phyloP scores from a whole-genome alignment of 2,888 invertebrate genomes.

The Drosophila affinis region DNA sequence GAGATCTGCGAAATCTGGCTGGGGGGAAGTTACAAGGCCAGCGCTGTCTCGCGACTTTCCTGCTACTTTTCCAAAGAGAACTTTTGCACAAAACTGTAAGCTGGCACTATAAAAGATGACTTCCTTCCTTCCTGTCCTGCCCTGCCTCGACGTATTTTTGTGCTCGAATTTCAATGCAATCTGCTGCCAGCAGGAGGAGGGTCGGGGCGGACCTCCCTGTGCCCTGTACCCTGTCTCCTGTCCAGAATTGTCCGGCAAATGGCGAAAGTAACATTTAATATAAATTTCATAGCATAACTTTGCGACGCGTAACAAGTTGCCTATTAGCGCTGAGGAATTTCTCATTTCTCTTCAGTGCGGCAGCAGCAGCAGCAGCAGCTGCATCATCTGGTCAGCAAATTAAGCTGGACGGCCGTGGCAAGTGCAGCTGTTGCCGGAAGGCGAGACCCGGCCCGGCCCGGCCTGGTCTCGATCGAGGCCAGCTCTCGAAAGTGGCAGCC shows the following conservation, averaged over 20 bases:
- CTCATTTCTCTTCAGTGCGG: slow-evolving; percentile 28
- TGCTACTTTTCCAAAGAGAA: slow-evolving; percentile 38
- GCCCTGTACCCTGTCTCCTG: slow-evolving; percentile 8
- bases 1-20: background rate
- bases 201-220: background rate
- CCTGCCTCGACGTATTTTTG: slow-evolving; percentile 12
- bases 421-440: slow-evolving; percentile 66
- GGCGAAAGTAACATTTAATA: slow-evolving; percentile 47
- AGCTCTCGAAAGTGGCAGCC: slow-evolving; percentile 45
- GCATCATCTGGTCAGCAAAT: slow-evolving; percentile 68
- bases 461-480: slow-evolving; percentile 40
- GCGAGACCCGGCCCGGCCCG: slow-evolving; percentile 13
- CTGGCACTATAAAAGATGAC: slow-evolving; percentile 74
- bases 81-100: slow-evolving; percentile 59
- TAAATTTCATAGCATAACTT: slow-evolving; percentile 68
- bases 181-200: slow-evolving; percentile 46
- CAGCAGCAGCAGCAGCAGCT: slow-evolving; percentile 16
- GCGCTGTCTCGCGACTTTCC: slow-evolving; percentile 51
- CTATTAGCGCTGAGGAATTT: slow-evolving; percentile 58
- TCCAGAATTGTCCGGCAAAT: slow-evolving; percentile 11
- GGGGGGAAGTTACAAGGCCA: slow-evolving; percentile 71
- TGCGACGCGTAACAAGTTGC: slow-evolving; percentile 70
- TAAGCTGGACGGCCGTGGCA: slow-evolving; percentile 54
- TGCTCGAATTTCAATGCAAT: slow-evolving; percentile 69
- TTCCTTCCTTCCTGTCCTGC: slow-evolving; percentile 63